Evolutionary conservation across 2,113 vertebrate genomes (phyloP).

Genomic region (Syrrhaptes paradoxus): DNA sequence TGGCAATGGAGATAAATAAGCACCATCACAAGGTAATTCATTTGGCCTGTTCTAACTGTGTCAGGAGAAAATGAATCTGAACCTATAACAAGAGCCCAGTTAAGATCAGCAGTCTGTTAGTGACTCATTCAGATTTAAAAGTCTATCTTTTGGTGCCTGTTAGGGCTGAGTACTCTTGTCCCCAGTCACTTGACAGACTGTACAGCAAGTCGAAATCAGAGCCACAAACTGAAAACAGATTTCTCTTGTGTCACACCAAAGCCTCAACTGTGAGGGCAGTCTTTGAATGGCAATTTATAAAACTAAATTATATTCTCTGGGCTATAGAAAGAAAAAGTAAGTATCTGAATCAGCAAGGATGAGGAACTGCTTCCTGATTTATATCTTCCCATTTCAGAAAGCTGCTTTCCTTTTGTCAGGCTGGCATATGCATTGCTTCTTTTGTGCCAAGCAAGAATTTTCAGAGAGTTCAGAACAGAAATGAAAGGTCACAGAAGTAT

Average conservation of each 20-base stretch:
- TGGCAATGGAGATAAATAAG: neutral
- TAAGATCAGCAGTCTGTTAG: neutral
- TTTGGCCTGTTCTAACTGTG: neutral
- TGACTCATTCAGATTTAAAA: slow-evolving; percentile 43
- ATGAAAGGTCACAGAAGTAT: slow-evolving; percentile 66
- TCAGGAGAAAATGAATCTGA: neutral
- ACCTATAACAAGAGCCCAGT: neutral
- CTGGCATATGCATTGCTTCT: neutral
- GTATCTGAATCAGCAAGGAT: neutral
- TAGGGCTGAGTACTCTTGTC: neutral
- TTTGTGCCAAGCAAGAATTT: slow-evolving; percentile 62
- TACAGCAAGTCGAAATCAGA: neutral
- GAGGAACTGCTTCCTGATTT: neutral
- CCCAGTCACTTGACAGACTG: neutral
- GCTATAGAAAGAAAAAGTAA: neutral
- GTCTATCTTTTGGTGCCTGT: neutral
- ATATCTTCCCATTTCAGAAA: neutral
- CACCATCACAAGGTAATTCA: neutral
- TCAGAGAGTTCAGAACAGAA: slow-evolving; percentile 58
- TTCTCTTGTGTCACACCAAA: neutral
- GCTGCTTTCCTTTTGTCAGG: slow-evolving; percentile 14
- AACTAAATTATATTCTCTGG: neutral
- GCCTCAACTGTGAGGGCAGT: neutral
- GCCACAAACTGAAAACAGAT: slow-evolving; percentile 19
- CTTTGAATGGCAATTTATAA: neutral